Base-by-base conservation (phyloP, 2,888 invertebrate species). In the Sabatieria punctata region DNA sequence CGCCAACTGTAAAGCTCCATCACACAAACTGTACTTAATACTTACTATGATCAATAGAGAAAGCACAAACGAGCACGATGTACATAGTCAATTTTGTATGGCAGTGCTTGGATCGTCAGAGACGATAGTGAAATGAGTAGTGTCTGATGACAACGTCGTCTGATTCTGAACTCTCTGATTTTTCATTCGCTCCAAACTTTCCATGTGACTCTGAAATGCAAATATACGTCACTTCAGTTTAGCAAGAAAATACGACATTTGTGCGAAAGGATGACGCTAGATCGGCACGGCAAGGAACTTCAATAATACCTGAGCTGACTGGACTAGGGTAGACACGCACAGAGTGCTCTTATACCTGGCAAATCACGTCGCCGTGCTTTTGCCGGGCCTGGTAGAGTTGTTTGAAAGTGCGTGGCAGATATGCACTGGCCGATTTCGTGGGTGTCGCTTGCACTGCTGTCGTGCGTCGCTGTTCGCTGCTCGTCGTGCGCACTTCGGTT, bases 371-470 rank as follows among this genome's bases (percentile, higher is more conserved):
- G 15, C 85, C 85, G 58, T 85, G 82, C 25, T 82, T 81, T 8
- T 85, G 81, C 56, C 85, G 76, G 48, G 85, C 82, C 71, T 85
- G 85, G 71, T 85, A 85, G 53, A 85, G 80, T 60, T 91, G 89
- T 55, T 83, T 79, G 68, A 88, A 89, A 61, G 78, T 59, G 85
- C 80, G 51, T 82, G 82, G 45, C 79, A 73, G 49, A 80, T 79
- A 60, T 82, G 79, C 48, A 80, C 74, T 0, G 79, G 80, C 52
- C 80, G 68, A 27, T 72, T 67, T 50, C 73, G 67, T 51, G 69
- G 67, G 50, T 60, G 58, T 55, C 62, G 65, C 58, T 65, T 63
- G 50, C 33, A n/a, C n/a, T n/a, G 33, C 13, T n/a, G 33, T 11
- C 33, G 33, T 11, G 11, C 11, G 33, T n/a, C n/a, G 38, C 11